Evolutionary conservation across 2,113 vertebrate species (phyloP).

Genomic region (Datnioides undecimradiatus): DNA sequence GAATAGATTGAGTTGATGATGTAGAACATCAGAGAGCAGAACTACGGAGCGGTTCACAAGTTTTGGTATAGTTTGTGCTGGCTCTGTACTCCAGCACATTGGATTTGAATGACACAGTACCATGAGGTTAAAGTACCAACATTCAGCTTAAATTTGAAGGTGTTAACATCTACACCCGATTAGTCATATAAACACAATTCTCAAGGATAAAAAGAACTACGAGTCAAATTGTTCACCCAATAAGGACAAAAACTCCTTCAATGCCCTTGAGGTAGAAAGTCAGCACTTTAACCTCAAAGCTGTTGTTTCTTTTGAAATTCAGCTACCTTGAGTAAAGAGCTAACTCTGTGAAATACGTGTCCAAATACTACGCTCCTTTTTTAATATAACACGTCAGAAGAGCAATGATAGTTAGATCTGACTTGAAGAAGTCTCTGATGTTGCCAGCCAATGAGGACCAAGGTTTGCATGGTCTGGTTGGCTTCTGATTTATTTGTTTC

Average conservation of each 20-base stretch:
- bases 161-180: background rate
- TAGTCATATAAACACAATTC: background rate
- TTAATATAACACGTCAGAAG: too few species aligned
- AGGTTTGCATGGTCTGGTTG: background rate
- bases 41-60: constrained; percentile 9
- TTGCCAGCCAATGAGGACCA: background rate
- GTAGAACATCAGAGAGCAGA: constrained; percentile 47
- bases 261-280: background rate
- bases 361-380: too few species aligned
- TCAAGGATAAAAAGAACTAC: background rate
- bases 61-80: constrained; percentile 11
- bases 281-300: background rate
- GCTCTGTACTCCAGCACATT: background rate
- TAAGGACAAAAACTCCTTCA: background rate
- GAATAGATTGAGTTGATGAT: constrained; percentile 55
- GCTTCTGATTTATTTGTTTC: background rate
- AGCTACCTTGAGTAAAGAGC: background rate
- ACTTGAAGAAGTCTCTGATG: background rate
- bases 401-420: background rate
- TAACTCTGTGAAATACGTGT: background rate
- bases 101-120: constrained; percentile 4
- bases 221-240: background rate
- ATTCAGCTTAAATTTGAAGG: background rate
- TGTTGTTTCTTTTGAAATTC: background rate
- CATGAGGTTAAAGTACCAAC: constrained; percentile 1